phyloP scores from a whole-genome alignment of 1,140 invertebrate genomes.

The Hycleus cichorii region DNA sequence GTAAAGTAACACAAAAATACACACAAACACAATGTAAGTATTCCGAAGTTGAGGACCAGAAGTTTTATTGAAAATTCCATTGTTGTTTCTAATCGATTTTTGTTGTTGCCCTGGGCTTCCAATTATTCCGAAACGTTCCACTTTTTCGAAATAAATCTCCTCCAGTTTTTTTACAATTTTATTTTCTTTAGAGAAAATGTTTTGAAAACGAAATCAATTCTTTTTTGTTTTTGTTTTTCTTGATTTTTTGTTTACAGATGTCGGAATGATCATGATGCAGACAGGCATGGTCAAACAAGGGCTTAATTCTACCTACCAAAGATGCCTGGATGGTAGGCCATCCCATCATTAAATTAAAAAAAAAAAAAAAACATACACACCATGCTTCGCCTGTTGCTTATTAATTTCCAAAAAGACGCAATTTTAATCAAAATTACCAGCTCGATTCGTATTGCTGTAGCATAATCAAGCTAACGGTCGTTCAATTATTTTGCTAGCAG shows the following conservation, averaged over 20 bases:
- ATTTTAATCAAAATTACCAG: too few relatives aligned
- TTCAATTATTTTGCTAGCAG: too few relatives aligned
- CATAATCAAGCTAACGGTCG: too few relatives aligned
- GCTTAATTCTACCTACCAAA: conserved; percentile 67
- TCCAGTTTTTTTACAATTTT: background rate
- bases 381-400: conserved; percentile 11
- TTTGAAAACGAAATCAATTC: background rate
- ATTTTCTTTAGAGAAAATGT: conserved; percentile 3
- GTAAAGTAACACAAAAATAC: background rate
- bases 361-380: background rate
- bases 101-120: conserved; percentile 18
- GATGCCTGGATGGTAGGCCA: conserved; percentile 69
- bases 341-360: conserved; percentile 8
- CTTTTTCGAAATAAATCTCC: background rate
- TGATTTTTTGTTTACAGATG: conserved; percentile 78
- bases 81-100: too few relatives aligned
- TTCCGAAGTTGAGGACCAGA: background rate
- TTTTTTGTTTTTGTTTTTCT: conserved; percentile 43
- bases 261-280: conserved; percentile 92
- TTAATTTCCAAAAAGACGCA: background rate
- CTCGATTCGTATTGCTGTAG: too few relatives aligned
- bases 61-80: too few relatives aligned
- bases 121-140: conserved; percentile 1
- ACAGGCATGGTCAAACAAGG: conserved; percentile 83
- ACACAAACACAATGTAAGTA: conserved; percentile 7